These are phyloP conservation scores for Petrocephalus sullivani DNA, from an alignment of 2,797 vertebrate genomes.

Conservation along the genomic window DNA sequence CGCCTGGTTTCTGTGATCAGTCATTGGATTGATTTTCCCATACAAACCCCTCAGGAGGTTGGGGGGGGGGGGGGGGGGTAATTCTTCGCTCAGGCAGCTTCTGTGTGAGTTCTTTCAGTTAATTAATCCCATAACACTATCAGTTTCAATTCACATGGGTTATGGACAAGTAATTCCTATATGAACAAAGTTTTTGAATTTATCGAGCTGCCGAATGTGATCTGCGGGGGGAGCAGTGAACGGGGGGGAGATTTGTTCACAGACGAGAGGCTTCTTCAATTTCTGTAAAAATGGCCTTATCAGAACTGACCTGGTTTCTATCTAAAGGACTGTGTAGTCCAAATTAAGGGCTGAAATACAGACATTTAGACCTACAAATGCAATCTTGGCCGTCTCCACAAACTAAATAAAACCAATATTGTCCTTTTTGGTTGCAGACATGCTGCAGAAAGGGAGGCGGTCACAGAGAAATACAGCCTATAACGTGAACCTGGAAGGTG, in stretches of 20 bases:
- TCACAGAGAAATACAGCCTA: neutral
- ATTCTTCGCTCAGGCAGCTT: constrained; percentile 61
- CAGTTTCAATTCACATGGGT: constrained; percentile 42
- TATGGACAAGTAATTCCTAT: constrained; percentile 40
- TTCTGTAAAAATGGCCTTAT: neutral
- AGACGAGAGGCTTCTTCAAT: constrained; percentile 8
- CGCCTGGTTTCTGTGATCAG: constrained; percentile 60
- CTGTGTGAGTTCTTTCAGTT: constrained; percentile 44
- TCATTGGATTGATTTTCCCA: constrained; percentile 70
- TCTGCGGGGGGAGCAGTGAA: constrained; percentile 27
- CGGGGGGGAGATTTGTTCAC: constrained; percentile 21
- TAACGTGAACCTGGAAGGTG: neutral
- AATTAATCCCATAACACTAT: constrained; percentile 50
- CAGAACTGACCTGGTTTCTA: constrained; percentile 8
- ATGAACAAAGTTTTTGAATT: constrained; percentile 36
- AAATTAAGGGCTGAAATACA: constrained; percentile 8
- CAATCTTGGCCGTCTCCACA: neutral
- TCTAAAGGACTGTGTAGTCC: constrained; percentile 5
- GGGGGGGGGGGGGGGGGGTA: neutral
- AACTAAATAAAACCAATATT: constrained; percentile 8
- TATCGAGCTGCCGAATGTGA: constrained; percentile 29
- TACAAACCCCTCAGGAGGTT: constrained; percentile 53
- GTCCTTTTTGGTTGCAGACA: neutral
- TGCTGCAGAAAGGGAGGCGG: neutral
- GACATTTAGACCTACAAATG: neutral